phyloP scores from a whole-genome alignment of 2,888 invertebrate genomes.

The Cheilosia scutellata region DNA sequence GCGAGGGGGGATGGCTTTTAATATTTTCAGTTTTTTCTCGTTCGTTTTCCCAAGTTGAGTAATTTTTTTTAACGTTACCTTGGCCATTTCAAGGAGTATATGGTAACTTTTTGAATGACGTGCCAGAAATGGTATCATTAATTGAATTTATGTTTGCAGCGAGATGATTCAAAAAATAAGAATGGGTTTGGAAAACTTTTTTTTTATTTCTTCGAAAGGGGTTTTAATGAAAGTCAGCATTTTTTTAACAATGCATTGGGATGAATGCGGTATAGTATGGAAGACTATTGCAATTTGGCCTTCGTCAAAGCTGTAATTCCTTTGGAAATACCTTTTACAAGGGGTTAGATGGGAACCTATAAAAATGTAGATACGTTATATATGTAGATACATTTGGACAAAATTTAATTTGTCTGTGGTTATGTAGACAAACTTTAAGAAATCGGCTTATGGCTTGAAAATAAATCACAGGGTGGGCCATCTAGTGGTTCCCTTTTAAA shows the following conservation, averaged over 20 bases:
- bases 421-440: too few species aligned
- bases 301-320: background rate
- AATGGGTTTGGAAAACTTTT: conserved; percentile 9
- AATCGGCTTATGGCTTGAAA: too few species aligned
- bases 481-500: too few species aligned
- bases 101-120: conserved; percentile 68
- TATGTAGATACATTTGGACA: too few species aligned
- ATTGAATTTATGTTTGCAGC: conserved; percentile 68
- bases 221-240: background rate
- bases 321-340: background rate
- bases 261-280: background rate
- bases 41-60: conserved; percentile 40
- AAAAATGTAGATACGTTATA: too few species aligned
- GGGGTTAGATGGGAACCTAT: too few species aligned
- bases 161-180: conserved; percentile 34
- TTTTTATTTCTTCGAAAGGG: conserved; percentile 19
- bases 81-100: conserved; percentile 10
- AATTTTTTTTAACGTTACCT: conserved; percentile 58
- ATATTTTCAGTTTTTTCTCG: conserved; percentile 20
- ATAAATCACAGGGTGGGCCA: too few species aligned
- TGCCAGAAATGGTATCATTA: conserved; percentile 71
- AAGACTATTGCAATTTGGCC: background rate
- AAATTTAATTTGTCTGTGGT: too few species aligned
- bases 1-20: conserved; percentile 20
- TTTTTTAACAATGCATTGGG: background rate